phyloP scores from a whole-genome alignment of 2,888 invertebrate genomes.

The Taenaris catops region DNA sequence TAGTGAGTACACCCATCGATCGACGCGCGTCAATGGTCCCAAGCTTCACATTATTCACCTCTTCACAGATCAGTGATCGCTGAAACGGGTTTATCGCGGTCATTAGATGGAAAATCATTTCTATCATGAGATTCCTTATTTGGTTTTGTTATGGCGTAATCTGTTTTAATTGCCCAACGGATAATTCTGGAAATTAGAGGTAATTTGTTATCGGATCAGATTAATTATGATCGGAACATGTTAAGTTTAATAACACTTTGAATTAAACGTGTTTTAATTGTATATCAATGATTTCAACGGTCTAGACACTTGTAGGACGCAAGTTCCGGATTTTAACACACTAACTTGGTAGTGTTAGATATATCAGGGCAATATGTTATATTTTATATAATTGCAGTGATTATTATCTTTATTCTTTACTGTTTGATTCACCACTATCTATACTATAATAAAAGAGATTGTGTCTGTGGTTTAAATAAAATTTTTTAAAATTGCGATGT shows the following conservation, averaged over 20 bases:
- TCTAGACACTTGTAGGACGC: not conserved
- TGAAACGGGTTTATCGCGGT: constrained; percentile 54
- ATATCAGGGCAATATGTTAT: too few species aligned
- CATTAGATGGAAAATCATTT: constrained; percentile 49
- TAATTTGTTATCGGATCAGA: not conserved
- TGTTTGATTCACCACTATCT: too few species aligned
- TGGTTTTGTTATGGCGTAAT: constrained; percentile 17
- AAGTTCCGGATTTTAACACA: too few species aligned
- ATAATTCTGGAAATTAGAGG: constrained; percentile 5
- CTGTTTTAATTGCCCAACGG: constrained; percentile 14
- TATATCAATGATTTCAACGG: too few species aligned
- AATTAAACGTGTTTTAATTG: constrained; percentile 6
- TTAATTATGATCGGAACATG: constrained; percentile 2
- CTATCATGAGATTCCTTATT: constrained; percentile 27
- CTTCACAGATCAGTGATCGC: constrained; percentile 55
- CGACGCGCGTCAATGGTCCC: constrained; percentile 65
- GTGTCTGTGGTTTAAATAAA: too few species aligned
- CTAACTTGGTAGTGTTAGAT: too few species aligned
- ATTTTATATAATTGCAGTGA: too few species aligned
- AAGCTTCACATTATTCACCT: constrained; percentile 57
- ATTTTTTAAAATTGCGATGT: too few species aligned
- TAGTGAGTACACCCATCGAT: constrained; percentile 45
- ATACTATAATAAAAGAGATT: too few species aligned
- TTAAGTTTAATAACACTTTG: constrained; percentile 1
- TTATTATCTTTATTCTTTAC: too few species aligned